Base-by-base conservation (phyloP, 2,113 vertebrate genomes). In the Puntigrus tetrazona region DNA sequence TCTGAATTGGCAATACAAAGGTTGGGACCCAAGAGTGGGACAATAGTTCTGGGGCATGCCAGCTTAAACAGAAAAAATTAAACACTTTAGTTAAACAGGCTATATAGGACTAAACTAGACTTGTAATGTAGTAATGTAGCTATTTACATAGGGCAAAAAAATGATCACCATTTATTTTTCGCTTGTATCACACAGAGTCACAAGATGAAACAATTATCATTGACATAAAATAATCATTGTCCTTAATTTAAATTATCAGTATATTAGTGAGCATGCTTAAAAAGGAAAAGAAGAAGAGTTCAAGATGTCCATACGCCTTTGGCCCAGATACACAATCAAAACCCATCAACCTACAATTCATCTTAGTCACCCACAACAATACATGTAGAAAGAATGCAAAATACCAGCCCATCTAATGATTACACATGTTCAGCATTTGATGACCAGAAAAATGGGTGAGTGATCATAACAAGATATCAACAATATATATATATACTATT, bases 211-310 rank as follows among this genome's bases (percentile, higher is more conserved):
- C 13, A 3, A 55, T 38, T 43, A 25, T 43, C 36, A 14, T 38
- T 38, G 69, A 22, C 8, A 22, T 31, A 73, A 4, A 78, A 50
- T 2, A 0, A 14, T 9, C 11, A n/a, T 34, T 78, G 77, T 84
- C 89, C 89, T 93, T 94, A 91, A 93, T 88, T 41, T 3, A 6
- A 34, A 80, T 3, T 65, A 29, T 77, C 75, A 96, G 96, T 92
- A 94, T 98, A 87, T 87, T 99, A 14, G 93, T 98, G 74, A 95
- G 91, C 90, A 97, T 97, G 95, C 88, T 98, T 81, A 98, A 97
- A 97, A 93, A 74, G 97, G 97, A 88, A 98, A 96, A n/a, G 91
- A 96, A 92, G 88, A 95, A 91, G n/a, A 89, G 82, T 89, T 1
- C 94, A 92, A 83, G 95, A 96, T 78, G 87, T 88, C 34, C 82